A percentile compares a stretch with the other conserved stretches of the same genome.
Conservation (phyloP, 2,797 vertebrate species). For the Triplophysa bombifrons region DNA sequence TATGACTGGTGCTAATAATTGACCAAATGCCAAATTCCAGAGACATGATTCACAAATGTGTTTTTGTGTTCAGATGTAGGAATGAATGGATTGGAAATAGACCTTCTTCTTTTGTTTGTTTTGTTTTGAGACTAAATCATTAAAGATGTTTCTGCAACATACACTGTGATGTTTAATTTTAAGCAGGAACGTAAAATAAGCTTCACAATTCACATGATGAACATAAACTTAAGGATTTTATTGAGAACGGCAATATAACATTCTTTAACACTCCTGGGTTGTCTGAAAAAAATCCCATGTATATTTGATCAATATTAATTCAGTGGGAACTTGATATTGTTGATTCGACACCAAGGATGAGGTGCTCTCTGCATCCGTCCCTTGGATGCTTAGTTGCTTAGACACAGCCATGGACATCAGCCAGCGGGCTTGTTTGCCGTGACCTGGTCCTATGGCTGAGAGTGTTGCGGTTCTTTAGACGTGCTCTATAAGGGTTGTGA, state of each 20-base stretch:
- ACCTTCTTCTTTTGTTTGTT: slow-evolving; percentile 15
- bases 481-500: neutral
- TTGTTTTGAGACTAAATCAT: slow-evolving; percentile 33
- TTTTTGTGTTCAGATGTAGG: slow-evolving; percentile 3
- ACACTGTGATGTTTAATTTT: neutral
- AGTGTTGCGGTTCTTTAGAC: neutral
- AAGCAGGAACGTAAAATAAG: neutral
- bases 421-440: slow-evolving; percentile 6
- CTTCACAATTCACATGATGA: too few relatives aligned
- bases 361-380: neutral
- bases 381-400: slow-evolving; percentile 31
- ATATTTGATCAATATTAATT: slow-evolving; percentile 4
- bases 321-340: neutral
- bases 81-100: neutral
- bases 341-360: slow-evolving; percentile 2
- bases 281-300: neutral
- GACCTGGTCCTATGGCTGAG: neutral
- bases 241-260: slow-evolving; percentile 1
- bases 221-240: neutral
- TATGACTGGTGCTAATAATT: slow-evolving; percentile 70
- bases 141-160: slow-evolving; percentile 27
- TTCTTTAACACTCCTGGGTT: neutral
- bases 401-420: slow-evolving; percentile 25
- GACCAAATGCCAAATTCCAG: slow-evolving; percentile 74
- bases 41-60: slow-evolving; percentile 29